Base-by-base conservation (phyloP, 2,888 invertebrate genomes). In the Parnassius mnemosyne region DNA sequence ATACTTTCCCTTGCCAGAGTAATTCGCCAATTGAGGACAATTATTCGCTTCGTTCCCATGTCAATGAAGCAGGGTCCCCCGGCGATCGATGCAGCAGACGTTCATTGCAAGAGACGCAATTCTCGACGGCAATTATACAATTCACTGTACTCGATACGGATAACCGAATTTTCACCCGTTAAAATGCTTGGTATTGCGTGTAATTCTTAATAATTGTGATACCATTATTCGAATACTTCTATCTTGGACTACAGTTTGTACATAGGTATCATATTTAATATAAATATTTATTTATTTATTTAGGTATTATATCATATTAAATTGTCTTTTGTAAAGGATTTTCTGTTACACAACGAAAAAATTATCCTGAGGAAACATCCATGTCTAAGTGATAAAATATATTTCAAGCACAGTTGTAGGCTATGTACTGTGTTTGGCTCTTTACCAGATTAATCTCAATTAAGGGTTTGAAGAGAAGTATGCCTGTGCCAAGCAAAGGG, bases 21-120 rank as follows among this genome's bases (percentile, higher is more conserved):
- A 86, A 88, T 85, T 84, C 77, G 75, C 76, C 80, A 88, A 90
- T 90, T 89, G 79, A 82, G 88, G 84, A 78, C 89, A 90, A 88
- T 89, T 87, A 84, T 75, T 79, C 80, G 84, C 75, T 78, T 77
- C 69, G 70, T 78, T 82, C 78, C 74, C 74, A 75, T 78, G 70
- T 68, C 66, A 69, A 61, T 66, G 65, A 68, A 69, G 71, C 71
- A 69, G 68, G 69, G 75, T 69, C 68, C 71, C 71, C 68, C 71
- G 63, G 65, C 81, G 83, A 85, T 83, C 85, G 82, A 78, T 84
- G 84, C 85, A 84, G 74, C 73, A 67, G 73, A 69, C 68, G 74
- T 73, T 73, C 69, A 75, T 71, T 82, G 82, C 83, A 83, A 74
- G 77, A 77, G 76, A 82, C 88, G 87, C 85, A 87, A 88, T 90